These are phyloP conservation scores for Poecilia picta DNA, from an alignment of 2,797 vertebrate species.

Conservation along the genomic window DNA sequence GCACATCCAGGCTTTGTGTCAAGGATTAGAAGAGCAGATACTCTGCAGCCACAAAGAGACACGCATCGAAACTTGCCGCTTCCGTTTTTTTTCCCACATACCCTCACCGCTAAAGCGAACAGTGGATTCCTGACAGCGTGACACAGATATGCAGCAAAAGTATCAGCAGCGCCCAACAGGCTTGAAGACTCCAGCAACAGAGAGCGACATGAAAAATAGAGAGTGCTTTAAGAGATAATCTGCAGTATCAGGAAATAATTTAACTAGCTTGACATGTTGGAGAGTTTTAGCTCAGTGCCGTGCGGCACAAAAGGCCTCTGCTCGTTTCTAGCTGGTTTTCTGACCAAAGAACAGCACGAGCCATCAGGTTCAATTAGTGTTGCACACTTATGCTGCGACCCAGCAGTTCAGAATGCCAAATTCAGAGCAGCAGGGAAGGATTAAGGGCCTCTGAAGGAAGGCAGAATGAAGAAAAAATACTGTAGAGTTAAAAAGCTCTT, in stretches of 20 bases:
- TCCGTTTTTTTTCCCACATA: conserved; percentile 58
- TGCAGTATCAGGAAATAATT: conserved; percentile 36
- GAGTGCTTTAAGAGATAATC: conserved; percentile 55
- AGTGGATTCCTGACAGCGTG: conserved; percentile 42
- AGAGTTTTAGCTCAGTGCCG: conserved; percentile 52
- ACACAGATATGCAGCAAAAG: conserved; percentile 31
- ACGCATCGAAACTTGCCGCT: conserved; percentile 55
- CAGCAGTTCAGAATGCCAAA: conserved; percentile 39
- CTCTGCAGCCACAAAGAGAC: conserved; percentile 70
- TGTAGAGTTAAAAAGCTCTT: conserved; percentile 42
- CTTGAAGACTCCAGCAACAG: not conserved
- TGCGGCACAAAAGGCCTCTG: conserved; percentile 52
- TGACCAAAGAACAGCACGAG: conserved; percentile 68
- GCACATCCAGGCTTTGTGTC: conserved; percentile 83
- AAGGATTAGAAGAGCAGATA: conserved; percentile 78
- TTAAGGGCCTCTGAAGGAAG: conserved; percentile 47
- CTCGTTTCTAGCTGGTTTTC: conserved; percentile 61
- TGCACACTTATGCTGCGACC: conserved; percentile 49
- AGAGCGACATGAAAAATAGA: conserved; percentile 1
- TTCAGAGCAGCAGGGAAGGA: conserved; percentile 57
- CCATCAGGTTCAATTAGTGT: conserved; percentile 72
- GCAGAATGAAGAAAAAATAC: conserved; percentile 21
- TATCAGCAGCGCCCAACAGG: conserved; percentile 9
- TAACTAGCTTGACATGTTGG: conserved; percentile 61
- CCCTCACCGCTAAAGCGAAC: conserved; percentile 20